phyloP scores from a whole-genome alignment of 2,888 invertebrate genomes.

The Globia sparganii region DNA sequence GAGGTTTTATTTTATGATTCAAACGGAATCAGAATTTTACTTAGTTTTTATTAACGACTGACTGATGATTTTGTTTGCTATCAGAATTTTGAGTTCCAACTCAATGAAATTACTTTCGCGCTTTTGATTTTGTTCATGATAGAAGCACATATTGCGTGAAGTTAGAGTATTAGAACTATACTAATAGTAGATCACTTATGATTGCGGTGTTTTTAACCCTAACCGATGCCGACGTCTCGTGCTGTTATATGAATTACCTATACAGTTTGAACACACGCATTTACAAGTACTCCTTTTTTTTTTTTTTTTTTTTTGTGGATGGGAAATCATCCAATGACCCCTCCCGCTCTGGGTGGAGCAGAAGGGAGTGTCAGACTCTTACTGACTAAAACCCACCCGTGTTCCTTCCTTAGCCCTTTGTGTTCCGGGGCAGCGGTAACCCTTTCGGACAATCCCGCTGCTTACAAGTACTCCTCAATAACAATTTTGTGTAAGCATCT shows the following conservation, averaged over 20 bases:
- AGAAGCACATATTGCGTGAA: background rate
- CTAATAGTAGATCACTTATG: background rate
- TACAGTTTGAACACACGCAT: background rate
- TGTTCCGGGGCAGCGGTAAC: too few species aligned
- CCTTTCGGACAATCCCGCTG: too few species aligned
- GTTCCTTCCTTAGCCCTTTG: too few species aligned
- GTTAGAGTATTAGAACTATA: background rate
- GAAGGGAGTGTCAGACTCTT: too few species aligned
- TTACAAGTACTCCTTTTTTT: background rate
- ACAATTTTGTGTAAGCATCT: background rate
- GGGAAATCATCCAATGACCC: too few species aligned
- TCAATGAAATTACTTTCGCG: background rate
- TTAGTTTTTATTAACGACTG: background rate
- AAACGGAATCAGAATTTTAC: slow-evolving; percentile 2
- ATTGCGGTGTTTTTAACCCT: background rate
- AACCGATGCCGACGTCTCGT: background rate
- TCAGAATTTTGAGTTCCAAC: slow-evolving; percentile 3
- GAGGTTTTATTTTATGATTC: slow-evolving; percentile 22
- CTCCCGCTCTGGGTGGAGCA: too few species aligned
- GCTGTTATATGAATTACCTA: background rate
- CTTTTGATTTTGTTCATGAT: slow-evolving; percentile 18
- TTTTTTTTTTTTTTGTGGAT: too few species aligned
- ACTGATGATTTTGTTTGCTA: slow-evolving; percentile 3
- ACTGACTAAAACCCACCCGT: too few species aligned
- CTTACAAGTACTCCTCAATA: background rate